Evolutionary conservation across 64 coral and sea anemone species (phyloP), one percentile per base, ranked within the genome.

Genomic region (Stichodactyla helianthus): DNA sequence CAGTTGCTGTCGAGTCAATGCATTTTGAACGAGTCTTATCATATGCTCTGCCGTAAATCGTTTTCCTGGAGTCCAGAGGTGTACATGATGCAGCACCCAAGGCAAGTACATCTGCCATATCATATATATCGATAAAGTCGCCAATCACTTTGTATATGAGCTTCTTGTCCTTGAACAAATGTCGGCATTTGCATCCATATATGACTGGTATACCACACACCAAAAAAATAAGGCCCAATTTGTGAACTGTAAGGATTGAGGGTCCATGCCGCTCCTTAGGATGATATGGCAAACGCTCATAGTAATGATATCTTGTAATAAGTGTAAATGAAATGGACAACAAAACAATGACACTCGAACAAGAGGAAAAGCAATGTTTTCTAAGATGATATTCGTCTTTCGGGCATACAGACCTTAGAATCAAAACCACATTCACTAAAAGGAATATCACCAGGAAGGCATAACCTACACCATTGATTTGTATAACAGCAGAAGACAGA

Each of bases 281-380:
- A n/a, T 77, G 14, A 10, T n/a, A 22, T 13, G 71, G 71, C 23
- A n/a, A 31, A 20, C 22, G 23, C 3, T 77, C 71, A 50, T 77
- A 77, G 71, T 77, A 77, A n/a, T 77, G n/a, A 2, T 77, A 77
- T n/a, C 71, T 26, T 77, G 71, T 77, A 50, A 77, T 50, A 3
- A 77, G 71, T 10, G 71, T 77, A n/a, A 77, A 77, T 31, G 71
- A 10, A 50, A 50, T 10, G 35, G 71, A 0, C 71, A 28, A 6
- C 15, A 77, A 6, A 77, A 77, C 71, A 17, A 77, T 77, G 71
- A 77, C 71, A 77, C 71, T 77, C 20, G 71, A 77, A 50, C 71
- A 77, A 13, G 71, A 77, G 0, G 0, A 0, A 17, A 15, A 77
- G 35, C 71, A 77, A 61, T 16, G 0, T 2, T 1, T 0, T 61